Conservation (phyloP, 2,797 vertebrate species). For the Smutsia temminckii region DNA sequence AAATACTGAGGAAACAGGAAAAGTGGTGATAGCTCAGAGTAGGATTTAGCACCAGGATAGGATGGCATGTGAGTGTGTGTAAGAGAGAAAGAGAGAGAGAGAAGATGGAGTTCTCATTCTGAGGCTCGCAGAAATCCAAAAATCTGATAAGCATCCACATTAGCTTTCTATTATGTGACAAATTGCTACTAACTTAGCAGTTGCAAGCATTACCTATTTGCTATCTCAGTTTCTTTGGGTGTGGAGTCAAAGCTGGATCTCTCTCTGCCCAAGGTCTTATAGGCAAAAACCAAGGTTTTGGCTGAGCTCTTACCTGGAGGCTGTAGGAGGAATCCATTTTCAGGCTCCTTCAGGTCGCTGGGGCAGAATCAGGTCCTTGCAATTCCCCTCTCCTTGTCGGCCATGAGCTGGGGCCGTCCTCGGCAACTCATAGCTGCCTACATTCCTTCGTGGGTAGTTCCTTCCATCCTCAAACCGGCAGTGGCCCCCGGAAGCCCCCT, state of each 20-base stretch:
- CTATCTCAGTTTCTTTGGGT: background rate
- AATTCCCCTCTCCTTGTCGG: background rate
- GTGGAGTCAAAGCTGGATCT: background rate
- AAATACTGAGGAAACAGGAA: background rate
- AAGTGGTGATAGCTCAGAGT: background rate
- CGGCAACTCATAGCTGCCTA: background rate
- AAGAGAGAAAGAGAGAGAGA: background rate
- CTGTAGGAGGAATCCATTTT: background rate
- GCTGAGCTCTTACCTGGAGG: background rate
- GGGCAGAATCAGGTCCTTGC: background rate
- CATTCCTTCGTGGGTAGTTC: background rate
- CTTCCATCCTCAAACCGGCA: background rate
- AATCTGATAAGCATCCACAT: background rate
- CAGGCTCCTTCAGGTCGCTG: background rate
- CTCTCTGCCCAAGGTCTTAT: background rate
- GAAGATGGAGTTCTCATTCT: background rate
- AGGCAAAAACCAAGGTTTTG: background rate
- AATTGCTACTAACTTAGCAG: background rate
- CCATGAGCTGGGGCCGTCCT: background rate
- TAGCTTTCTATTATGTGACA: background rate
- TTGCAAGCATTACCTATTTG: background rate
- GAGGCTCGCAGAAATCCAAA: background rate
- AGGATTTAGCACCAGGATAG: background rate
- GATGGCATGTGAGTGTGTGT: background rate
- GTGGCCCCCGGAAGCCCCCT: background rate